Conservation (phyloP, 2,797 vertebrate genomes). For the Coracias cyanogaster region DNA sequence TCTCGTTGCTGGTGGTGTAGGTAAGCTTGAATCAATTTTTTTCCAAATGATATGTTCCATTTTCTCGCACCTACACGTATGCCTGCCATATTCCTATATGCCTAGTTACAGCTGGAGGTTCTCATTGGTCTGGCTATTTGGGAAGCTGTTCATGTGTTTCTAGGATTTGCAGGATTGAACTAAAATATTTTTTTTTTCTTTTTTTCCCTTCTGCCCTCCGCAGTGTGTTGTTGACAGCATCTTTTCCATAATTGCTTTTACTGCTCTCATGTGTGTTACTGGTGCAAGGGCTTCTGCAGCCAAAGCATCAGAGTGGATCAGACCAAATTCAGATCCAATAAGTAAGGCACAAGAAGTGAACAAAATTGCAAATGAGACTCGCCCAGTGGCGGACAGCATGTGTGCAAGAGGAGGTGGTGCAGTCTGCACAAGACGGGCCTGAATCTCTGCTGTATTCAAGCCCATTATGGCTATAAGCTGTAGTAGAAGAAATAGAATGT, state of each 20-base stretch:
- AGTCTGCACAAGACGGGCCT: neutral
- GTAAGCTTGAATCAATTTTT: constrained; percentile 76
- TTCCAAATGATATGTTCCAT: neutral
- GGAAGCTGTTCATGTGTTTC: neutral
- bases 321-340: neutral
- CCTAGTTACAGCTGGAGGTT: neutral
- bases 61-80: neutral
- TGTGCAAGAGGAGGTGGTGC: neutral
- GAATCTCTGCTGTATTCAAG: neutral
- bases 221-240: neutral
- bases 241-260: neutral
- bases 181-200: neutral
- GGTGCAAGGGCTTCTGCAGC: neutral
- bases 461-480: neutral
- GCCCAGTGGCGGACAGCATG: neutral
- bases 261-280: neutral
- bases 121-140: neutral
- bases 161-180: neutral
- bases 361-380: neutral
- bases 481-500: neutral
- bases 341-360: neutral
- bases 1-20: constrained; percentile 91
- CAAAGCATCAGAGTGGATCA: neutral
- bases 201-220: rapidly evolving
- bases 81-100: neutral